phyloP scores from a whole-genome alignment of 1,140 invertebrate genomes.

The Octopus bimaculoides region DNA sequence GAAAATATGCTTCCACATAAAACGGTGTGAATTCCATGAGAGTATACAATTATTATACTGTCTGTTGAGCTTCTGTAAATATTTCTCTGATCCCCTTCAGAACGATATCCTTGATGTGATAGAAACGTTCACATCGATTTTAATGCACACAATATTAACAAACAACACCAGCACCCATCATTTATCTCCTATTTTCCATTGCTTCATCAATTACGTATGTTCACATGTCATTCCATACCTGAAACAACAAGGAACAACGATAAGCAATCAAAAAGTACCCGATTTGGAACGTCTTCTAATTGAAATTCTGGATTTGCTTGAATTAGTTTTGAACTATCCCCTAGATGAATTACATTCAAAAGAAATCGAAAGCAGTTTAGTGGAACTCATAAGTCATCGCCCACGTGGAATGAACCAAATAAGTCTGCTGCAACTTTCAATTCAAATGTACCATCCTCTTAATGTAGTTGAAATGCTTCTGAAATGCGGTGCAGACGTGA shows the following conservation, averaged over 20 bases:
- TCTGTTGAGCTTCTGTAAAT: neutral
- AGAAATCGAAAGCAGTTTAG: neutral
- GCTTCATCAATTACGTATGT: neutral
- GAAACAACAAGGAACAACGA: neutral
- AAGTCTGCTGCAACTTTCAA: neutral
- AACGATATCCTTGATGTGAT: neutral
- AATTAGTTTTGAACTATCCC: neutral
- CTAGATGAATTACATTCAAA: neutral
- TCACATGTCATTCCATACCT: neutral
- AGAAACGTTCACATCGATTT: neutral
- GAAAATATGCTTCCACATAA: neutral
- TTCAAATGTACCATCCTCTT: neutral
- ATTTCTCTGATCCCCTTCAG: neutral
- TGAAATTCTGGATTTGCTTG: neutral
- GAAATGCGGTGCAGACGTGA: neutral
- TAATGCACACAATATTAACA: neutral
- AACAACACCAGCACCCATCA: neutral
- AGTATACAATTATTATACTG: neutral
- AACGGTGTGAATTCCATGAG: neutral
- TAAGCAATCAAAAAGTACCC: neutral
- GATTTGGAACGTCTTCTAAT: neutral
- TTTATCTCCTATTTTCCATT: neutral
- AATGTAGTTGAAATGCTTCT: neutral
- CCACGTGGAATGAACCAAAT: neutral
- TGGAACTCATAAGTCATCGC: neutral